Percentiles rank a stretch among this genome's conserved stretches.
phyloP scores from a whole-genome alignment of 2,113 vertebrate genomes.

The Gymnarchus niloticus region DNA sequence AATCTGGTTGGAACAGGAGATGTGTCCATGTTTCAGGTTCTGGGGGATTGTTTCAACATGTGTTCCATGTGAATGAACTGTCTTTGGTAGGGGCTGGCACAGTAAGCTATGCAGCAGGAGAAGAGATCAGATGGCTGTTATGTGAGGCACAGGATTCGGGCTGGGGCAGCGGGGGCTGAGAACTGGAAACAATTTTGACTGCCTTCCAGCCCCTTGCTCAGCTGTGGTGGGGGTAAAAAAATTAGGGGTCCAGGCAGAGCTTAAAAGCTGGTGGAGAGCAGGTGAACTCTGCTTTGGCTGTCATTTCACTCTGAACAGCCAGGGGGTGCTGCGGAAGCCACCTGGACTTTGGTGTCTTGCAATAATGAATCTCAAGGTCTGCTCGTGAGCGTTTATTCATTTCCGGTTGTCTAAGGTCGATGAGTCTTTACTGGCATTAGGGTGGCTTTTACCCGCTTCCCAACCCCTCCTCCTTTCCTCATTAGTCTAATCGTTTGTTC shows the following conservation, averaged over 20 bases:
- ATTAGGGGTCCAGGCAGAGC: too few species aligned
- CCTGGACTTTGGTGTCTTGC: not conserved
- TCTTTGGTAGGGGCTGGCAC: not conserved
- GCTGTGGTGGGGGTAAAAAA: not conserved
- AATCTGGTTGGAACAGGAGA: too few species aligned
- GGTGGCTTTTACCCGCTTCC: too few species aligned
- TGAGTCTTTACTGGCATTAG: not conserved
- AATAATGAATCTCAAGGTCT: not conserved
- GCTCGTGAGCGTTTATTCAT: too few species aligned
- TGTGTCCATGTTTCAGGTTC: not conserved
- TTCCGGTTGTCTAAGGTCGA: too few species aligned
- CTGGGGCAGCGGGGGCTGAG: not conserved
- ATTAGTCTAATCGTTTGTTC: not conserved
- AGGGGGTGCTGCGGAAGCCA: not conserved
- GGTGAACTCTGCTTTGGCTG: not conserved
- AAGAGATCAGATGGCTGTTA: not conserved
- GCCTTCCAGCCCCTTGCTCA: not conserved
- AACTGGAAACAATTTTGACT: not conserved
- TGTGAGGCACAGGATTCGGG: not conserved
- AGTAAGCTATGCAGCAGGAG: not conserved
- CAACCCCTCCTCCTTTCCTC: not conserved
- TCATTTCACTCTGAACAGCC: not conserved
- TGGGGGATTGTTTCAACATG: not conserved
- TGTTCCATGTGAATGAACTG: not conserved
- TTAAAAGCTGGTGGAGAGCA: not conserved